Evolutionary conservation across 2,113 vertebrate genomes (phyloP).

Genomic region (Junco hyemalis): DNA sequence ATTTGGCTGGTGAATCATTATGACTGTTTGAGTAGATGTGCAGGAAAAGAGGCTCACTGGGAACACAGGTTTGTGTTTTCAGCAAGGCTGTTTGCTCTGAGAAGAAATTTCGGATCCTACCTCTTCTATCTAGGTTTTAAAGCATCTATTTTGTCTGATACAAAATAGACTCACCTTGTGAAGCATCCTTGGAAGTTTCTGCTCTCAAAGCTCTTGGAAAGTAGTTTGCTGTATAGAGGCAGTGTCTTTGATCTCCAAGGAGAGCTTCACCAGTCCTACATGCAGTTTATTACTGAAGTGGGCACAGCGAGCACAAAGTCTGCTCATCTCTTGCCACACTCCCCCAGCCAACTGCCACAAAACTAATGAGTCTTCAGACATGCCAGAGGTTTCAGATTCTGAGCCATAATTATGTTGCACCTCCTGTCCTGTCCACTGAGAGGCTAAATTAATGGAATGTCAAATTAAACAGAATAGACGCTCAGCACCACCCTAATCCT

Average conservation of each 20-base stretch:
- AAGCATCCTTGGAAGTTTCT: neutral
- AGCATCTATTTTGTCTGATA: neutral
- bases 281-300: neutral
- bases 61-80: neutral
- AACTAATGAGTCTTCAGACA: neutral
- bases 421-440: neutral
- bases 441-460: slow-evolving; percentile 41
- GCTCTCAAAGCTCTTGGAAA: neutral
- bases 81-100: neutral
- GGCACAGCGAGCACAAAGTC: neutral
- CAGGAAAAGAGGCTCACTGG: neutral
- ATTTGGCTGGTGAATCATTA: neutral
- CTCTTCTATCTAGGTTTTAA: neutral
- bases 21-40: neutral
- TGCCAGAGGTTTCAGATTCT: neutral
- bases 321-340: neutral
- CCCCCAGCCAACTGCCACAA: neutral
- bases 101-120: neutral
- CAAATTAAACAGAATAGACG: slow-evolving; percentile 30
- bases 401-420: neutral
- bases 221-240: neutral
- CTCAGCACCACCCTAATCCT: slow-evolving; percentile 16
- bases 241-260: neutral
- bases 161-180: neutral
- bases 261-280: neutral